These are phyloP conservation scores for Erebia aethiops DNA, from an alignment of 2,888 invertebrate genomes.

Conservation along the genomic window DNA sequence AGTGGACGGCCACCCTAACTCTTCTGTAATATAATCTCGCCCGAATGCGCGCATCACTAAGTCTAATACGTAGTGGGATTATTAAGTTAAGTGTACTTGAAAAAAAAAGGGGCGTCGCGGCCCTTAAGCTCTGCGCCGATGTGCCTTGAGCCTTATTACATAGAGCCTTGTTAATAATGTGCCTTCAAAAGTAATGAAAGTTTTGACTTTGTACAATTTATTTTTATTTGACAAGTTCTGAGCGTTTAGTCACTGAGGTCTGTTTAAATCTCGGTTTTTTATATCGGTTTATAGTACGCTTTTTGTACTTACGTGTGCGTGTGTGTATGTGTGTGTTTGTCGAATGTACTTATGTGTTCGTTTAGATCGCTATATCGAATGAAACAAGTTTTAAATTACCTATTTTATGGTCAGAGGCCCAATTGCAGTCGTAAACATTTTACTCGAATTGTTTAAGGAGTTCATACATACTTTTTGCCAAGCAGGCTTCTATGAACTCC, in stretches of 20 bases:
- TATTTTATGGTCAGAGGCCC: neutral
- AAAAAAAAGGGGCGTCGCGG: neutral
- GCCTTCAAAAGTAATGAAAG: conserved; percentile 47
- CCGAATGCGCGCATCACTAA: neutral
- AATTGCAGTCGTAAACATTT: too few species aligned
- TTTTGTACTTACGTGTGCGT: conserved; percentile 65
- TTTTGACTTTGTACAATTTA: conserved; percentile 27
- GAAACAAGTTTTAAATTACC: conserved; percentile 21
- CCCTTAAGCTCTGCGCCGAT: neutral
- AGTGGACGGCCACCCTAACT: too few species aligned
- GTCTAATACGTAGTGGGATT: neutral
- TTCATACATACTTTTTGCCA: too few species aligned
- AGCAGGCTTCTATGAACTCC: too few species aligned
- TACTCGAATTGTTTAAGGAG: too few species aligned
- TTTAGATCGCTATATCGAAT: conserved; percentile 42
- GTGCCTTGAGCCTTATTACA: neutral
- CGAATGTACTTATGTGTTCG: conserved; percentile 53
- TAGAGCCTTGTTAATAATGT: conserved; percentile 62
- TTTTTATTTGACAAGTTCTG: conserved; percentile 25
- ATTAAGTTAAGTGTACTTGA: neutral
- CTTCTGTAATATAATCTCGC: too few species aligned
- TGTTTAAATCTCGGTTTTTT: conserved; percentile 61
- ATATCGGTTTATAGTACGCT: conserved; percentile 55
- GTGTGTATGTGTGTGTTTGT: conserved; percentile 52
- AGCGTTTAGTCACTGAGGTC: conserved; percentile 45